phyloP scores from a whole-genome alignment of 2,888 invertebrate genomes.

The Pristionchus entomophagus region DNA sequence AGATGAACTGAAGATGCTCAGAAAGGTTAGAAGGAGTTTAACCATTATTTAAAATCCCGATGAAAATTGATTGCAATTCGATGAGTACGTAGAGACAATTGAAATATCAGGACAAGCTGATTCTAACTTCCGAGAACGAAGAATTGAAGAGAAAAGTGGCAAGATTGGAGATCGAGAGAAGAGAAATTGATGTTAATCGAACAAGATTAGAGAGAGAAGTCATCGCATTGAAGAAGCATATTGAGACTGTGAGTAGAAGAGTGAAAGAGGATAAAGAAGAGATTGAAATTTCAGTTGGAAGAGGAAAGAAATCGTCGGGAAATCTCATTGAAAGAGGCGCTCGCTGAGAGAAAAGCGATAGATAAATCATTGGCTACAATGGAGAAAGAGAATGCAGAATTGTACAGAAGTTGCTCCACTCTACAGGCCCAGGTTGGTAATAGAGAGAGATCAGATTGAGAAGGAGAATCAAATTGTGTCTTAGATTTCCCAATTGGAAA shows the following conservation, averaged over 20 bases:
- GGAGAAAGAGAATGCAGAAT: slow-evolving; percentile 69
- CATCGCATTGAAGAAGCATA: slow-evolving; percentile 61
- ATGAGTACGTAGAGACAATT: not conserved
- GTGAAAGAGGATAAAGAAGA: not conserved
- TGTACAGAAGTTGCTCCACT: slow-evolving; percentile 67
- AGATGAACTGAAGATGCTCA: slow-evolving; percentile 60
- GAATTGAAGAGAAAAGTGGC: slow-evolving; percentile 55
- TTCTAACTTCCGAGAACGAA: slow-evolving; percentile 61
- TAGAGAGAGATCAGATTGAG: not conserved
- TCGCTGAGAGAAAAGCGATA: slow-evolving; percentile 65
- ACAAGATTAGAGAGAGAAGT: slow-evolving; percentile 62
- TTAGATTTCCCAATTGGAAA: slow-evolving; percentile 64
- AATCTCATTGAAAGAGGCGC: slow-evolving; percentile 62
- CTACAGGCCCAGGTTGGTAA: slow-evolving; percentile 62
- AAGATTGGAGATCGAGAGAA: slow-evolving; percentile 58
- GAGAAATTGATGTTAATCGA: slow-evolving; percentile 51
- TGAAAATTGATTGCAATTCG: not conserved
- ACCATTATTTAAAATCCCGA: not conserved
- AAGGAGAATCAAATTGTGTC: not conserved
- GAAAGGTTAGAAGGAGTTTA: slow-evolving; percentile 52
- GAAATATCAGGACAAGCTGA: slow-evolving; percentile 58
- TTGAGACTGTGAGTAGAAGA: slow-evolving; percentile 55
- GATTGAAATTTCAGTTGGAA: slow-evolving; percentile 60
- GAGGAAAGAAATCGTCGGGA: slow-evolving; percentile 65
- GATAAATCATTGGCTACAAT: slow-evolving; percentile 69